Conservation (phyloP, 1,140 invertebrate species). For the Bombus superbus region DNA sequence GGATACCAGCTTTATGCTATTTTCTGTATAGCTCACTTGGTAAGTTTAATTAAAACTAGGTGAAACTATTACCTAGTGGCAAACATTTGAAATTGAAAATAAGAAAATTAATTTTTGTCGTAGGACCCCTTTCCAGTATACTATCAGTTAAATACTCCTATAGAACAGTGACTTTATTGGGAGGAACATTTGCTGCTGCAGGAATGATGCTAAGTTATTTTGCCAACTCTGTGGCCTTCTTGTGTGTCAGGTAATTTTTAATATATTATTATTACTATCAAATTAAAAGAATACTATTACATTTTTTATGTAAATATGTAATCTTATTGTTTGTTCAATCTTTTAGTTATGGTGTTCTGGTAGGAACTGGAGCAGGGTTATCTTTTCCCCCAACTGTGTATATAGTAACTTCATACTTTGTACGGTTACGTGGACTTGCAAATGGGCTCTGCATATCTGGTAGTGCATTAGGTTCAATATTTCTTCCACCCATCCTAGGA, state of each 20-base stretch:
- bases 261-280: not conserved
- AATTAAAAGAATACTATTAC: not conserved
- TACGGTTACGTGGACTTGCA: conserved; percentile 90
- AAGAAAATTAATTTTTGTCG: conserved; percentile 65
- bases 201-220: conserved; percentile 94
- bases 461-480: conserved; percentile 91
- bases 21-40: conserved; percentile 93
- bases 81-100: conserved; percentile 14
- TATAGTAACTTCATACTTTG: conserved; percentile 94
- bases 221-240: conserved; percentile 89
- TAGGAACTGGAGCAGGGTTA: conserved; percentile 91
- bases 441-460: conserved; percentile 95
- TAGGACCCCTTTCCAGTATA: conserved; percentile 94
- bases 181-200: conserved; percentile 90
- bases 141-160: conserved; percentile 96
- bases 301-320: not conserved
- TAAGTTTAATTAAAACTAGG: conserved; percentile 75
- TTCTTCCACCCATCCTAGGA: conserved; percentile 90
- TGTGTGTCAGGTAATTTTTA: conserved; percentile 88
- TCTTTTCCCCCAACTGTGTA: conserved; percentile 95
- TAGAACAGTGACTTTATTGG: conserved; percentile 93
- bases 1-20: conserved; percentile 93
- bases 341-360: conserved; percentile 90
- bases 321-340: conserved; percentile 55
- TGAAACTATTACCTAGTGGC: not conserved